A percentile compares a stretch with the other conserved stretches of the same genome.
These are phyloP conservation scores for Lycocerus yunnanus DNA, from an alignment of 2,888 invertebrate species.

Conservation along the genomic window DNA sequence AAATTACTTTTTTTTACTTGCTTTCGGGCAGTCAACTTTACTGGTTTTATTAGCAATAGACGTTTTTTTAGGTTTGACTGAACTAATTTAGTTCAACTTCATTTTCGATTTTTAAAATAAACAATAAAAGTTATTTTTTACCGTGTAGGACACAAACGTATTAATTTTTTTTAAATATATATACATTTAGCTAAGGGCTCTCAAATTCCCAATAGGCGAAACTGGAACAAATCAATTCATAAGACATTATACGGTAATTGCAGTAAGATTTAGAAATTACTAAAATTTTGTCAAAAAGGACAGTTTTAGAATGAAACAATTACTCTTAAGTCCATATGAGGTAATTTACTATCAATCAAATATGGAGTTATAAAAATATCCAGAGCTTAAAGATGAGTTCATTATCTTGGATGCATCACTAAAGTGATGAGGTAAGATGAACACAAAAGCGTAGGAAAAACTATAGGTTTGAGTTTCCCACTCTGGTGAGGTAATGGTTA, in stretches of 20 bases:
- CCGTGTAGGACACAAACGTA: background rate
- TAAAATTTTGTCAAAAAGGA: too few species aligned
- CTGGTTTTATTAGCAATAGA: too few species aligned
- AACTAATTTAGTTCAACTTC: background rate
- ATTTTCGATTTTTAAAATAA: background rate
- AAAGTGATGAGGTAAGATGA: background rate
- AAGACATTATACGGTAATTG: too few species aligned
- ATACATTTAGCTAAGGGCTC: background rate
- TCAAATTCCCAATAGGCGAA: background rate
- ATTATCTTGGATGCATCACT: background rate
- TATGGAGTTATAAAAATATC: background rate
- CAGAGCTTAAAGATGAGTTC: background rate
- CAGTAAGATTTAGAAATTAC: background rate
- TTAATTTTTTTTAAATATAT: background rate
- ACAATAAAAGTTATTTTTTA: background rate
- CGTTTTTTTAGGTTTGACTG: background rate
- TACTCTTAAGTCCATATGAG: background rate
- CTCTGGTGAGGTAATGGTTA: background rate
- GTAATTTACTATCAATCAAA: background rate
- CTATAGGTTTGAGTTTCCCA: background rate
- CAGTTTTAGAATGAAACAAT: background rate
- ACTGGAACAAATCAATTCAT: background rate
- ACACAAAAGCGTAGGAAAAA: background rate
- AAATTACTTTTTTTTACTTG: too few species aligned
- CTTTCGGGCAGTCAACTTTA: too few species aligned